Percentiles rank a stretch among this genome's conserved stretches.
Conservation (phyloP, 1,140 invertebrate genomes). For the Apis florea region DNA sequence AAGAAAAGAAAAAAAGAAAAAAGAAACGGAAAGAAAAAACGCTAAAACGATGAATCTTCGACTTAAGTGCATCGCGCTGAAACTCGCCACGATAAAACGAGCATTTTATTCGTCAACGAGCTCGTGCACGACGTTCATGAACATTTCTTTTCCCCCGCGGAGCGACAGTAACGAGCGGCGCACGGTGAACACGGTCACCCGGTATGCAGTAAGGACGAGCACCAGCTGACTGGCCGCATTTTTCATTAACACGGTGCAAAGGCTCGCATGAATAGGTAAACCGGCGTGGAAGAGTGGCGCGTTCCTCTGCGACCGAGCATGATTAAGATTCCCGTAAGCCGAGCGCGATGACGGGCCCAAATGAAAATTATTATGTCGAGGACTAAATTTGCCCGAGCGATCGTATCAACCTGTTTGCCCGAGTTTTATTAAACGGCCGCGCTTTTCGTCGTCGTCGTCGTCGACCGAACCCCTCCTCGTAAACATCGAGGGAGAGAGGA, state of each 20-base stretch:
- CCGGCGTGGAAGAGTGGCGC: conserved; percentile 57
- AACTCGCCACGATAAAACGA: not conserved
- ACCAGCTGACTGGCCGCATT: conserved; percentile 73
- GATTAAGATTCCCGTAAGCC: conserved; percentile 62
- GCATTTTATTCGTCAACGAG: conserved; percentile 9
- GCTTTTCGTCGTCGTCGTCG: conserved; percentile 13
- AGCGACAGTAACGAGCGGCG: conserved; percentile 7
- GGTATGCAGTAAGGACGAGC: conserved; percentile 64
- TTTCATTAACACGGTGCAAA: conserved; percentile 77
- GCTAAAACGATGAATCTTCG: not conserved
- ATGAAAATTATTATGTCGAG: conserved; percentile 38
- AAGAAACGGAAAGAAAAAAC: not conserved
- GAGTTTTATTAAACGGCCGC: conserved; percentile 23
- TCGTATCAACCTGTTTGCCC: conserved; percentile 41
- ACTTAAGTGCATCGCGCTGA: not conserved
- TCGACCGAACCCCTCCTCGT: not conserved
- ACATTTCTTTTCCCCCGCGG: not conserved
- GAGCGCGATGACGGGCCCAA: conserved; percentile 41
- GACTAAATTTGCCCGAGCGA: conserved; percentile 20
- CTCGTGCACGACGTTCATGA: not conserved
- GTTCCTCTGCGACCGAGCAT: conserved; percentile 49
- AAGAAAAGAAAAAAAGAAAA: not conserved
- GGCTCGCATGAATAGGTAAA: conserved; percentile 75
- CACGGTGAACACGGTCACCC: conserved; percentile 46
- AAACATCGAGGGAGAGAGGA: not conserved